These are phyloP conservation scores for Nomada flava DNA, from an alignment of 2,888 invertebrate genomes.

Conservation along the genomic window DNA sequence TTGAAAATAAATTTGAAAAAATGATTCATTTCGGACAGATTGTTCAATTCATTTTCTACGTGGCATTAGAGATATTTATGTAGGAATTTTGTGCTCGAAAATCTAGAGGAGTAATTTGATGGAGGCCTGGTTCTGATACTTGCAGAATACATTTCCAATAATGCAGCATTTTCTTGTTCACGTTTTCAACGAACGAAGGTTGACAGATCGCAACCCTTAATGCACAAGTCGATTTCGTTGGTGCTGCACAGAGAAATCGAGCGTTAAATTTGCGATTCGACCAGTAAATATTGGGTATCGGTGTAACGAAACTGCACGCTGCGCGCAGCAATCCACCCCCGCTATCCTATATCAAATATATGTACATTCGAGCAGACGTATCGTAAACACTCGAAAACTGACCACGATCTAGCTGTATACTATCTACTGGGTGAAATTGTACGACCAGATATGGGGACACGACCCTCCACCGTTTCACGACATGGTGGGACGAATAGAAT, in stretches of 20 bases:
- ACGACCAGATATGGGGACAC: background rate
- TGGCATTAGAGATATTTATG: no score
- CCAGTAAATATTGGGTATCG: conserved; percentile 57
- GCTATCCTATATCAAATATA: conserved; percentile 50
- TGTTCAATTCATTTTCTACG: no score
- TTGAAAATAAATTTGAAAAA: background rate
- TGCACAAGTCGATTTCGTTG: conserved; percentile 32
- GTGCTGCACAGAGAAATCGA: conserved; percentile 46
- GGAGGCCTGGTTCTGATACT: background rate
- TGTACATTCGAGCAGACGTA: conserved; percentile 31
- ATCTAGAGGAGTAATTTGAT: no score
- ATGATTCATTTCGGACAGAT: no score
- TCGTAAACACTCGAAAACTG: conserved; percentile 54
- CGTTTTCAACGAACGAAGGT: background rate
- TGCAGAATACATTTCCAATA: background rate
- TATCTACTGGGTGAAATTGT: conserved; percentile 31
- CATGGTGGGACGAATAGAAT: background rate
- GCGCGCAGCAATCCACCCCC: conserved; percentile 15
- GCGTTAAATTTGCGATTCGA: conserved; percentile 57
- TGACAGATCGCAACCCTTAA: conserved; percentile 27
- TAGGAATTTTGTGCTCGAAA: no score
- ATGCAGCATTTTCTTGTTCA: background rate
- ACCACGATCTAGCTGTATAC: conserved; percentile 42
- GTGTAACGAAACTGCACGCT: conserved; percentile 48
- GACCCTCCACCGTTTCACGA: background rate